A percentile compares a stretch with the other conserved stretches of the same genome.
These are phyloP conservation scores for Glyphotaelius pellucidus DNA, from an alignment of 2,888 invertebrate species.

Conservation along the genomic window DNA sequence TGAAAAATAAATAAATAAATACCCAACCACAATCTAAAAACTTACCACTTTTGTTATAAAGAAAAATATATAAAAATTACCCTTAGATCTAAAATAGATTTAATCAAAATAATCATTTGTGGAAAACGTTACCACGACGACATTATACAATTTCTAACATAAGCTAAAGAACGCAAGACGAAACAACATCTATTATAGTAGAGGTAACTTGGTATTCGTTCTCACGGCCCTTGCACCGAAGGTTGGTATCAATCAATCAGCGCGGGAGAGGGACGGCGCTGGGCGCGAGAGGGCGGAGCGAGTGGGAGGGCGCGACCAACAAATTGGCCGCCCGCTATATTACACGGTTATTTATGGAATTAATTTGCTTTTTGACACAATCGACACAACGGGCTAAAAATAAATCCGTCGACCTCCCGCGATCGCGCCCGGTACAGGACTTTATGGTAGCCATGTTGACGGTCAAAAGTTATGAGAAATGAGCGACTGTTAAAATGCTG, in stretches of 20 bases:
- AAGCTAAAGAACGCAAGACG: neutral
- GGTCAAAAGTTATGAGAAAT: neutral
- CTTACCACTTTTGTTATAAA: neutral
- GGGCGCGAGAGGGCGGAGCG: neutral
- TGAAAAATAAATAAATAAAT: too few species aligned
- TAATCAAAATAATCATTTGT: neutral
- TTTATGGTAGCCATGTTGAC: neutral
- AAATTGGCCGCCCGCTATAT: constrained; percentile 48
- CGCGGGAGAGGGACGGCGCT: constrained; percentile 36
- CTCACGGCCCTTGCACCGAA: constrained; percentile 47
- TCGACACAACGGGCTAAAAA: constrained; percentile 52
- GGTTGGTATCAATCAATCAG: constrained; percentile 50
- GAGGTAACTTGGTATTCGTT: constrained; percentile 17
- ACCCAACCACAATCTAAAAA: too few species aligned
- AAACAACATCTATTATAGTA: neutral
- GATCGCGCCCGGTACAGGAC: neutral
- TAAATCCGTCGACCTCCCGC: constrained; percentile 10
- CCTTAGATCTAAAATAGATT: neutral
- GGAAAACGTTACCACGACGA: neutral
- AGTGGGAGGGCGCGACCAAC: constrained; percentile 24
- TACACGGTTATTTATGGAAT: constrained; percentile 64
- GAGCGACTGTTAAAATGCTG: neutral
- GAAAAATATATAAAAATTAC: neutral
- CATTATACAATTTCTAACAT: neutral
- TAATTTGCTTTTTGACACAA: constrained; percentile 64